Conservation (phyloP, 2,888 invertebrate species). For the Oscheius sp. region DNA sequence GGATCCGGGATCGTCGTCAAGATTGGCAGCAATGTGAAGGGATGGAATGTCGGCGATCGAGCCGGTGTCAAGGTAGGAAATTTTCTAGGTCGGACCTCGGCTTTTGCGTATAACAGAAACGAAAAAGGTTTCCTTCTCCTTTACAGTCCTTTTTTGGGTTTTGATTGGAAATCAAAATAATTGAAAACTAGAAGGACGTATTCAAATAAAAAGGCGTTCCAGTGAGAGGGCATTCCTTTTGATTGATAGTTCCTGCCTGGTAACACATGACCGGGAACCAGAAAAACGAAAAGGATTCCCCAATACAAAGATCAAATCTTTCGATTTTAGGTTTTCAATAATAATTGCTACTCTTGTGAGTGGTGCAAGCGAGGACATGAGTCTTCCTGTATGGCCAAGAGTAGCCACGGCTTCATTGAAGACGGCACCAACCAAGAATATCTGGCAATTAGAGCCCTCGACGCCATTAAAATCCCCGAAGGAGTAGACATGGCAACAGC, state of each 20-base stretch:
- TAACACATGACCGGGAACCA: no score
- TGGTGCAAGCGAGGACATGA: constrained; percentile 44
- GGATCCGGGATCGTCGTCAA: constrained; percentile 49
- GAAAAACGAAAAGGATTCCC: no score
- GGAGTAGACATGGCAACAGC: constrained; percentile 36
- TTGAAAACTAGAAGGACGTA: neutral
- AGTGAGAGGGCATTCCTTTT: no score
- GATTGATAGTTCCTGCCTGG: no score
- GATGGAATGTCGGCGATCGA: constrained; percentile 47
- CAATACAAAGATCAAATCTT: neutral
- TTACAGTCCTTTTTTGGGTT: no score
- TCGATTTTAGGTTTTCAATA: constrained; percentile 42
- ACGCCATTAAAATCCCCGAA: constrained; percentile 41
- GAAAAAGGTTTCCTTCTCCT: neutral
- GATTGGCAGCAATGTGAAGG: constrained; percentile 43
- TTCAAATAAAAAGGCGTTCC: no score
- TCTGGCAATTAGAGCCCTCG: constrained; percentile 36
- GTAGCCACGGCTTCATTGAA: neutral
- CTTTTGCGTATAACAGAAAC: neutral
- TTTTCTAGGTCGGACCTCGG: neutral
- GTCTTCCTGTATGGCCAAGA: constrained; percentile 30
- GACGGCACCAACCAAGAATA: constrained; percentile 49
- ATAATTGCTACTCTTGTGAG: constrained; percentile 41
- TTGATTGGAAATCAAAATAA: no score
- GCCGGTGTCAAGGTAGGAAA: constrained; percentile 47